Percentiles rank a stretch among this genome's conserved stretches.
Evolutionary conservation across 2,797 vertebrate genomes (phyloP).

Genomic region (Amphiprion clarkii): DNA sequence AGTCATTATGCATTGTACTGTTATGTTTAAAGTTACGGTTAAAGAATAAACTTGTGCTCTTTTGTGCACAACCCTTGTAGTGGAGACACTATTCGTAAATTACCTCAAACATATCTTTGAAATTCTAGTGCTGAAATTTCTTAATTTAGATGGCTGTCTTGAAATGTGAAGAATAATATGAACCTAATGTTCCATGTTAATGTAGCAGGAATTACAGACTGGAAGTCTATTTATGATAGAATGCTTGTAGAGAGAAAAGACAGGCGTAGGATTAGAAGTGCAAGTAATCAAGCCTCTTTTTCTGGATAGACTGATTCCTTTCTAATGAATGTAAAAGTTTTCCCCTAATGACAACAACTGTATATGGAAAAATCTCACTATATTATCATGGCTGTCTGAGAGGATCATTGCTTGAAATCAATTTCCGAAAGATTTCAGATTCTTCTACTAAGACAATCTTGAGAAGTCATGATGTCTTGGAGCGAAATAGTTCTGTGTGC

Average conservation of each 20-base stretch:
- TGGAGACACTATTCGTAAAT: not conserved
- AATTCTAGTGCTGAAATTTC: not conserved
- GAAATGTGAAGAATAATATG: not conserved
- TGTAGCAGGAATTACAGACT: slow-evolving; percentile 9
- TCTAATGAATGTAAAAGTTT: slow-evolving; percentile 45
- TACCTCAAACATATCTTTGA: slow-evolving; percentile 19
- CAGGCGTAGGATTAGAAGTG: not conserved
- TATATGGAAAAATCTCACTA: slow-evolving; percentile 31
- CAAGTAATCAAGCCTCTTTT: slow-evolving; percentile 3
- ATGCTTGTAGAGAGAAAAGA: slow-evolving; percentile 5
- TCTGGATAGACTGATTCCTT: slow-evolving; percentile 7
- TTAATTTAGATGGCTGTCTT: slow-evolving; percentile 12
- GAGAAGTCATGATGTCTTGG: slow-evolving; percentile 33
- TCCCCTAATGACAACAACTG: slow-evolving; percentile 7
- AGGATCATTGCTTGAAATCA: slow-evolving; percentile 2
- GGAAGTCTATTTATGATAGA: slow-evolving; percentile 9
- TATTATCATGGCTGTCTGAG: slow-evolving; percentile 14
- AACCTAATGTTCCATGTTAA: slow-evolving; percentile 10
- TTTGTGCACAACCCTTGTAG: not conserved
- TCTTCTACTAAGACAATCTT: slow-evolving; percentile 1
- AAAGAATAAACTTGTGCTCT: not conserved
- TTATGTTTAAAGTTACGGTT: not conserved
- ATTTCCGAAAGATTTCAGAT: slow-evolving; percentile 18
- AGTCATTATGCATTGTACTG: not conserved
- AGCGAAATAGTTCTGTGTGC: slow-evolving; percentile 63